These are phyloP conservation scores for Eublepharis macularius DNA, from an alignment of 2,113 vertebrate genomes.

Conservation along the genomic window DNA sequence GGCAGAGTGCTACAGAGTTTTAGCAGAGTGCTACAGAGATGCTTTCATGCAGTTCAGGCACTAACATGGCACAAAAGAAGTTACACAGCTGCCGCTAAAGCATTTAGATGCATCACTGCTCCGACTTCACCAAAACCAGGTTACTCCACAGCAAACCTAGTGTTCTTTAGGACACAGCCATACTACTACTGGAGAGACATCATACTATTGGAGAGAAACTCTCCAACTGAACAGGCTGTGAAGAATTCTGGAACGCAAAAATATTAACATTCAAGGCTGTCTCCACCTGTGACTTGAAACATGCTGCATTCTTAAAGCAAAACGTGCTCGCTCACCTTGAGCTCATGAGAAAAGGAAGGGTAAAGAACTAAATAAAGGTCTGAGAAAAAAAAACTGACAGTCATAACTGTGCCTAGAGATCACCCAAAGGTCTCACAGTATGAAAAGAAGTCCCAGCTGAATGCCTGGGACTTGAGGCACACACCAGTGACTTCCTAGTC, in stretches of 20 bases:
- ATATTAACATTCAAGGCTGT: neutral
- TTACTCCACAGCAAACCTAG: neutral
- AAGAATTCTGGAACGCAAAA: neutral
- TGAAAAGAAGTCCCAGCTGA: neutral
- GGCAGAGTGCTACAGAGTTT: accelerated
- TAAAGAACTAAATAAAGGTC: neutral
- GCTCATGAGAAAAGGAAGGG: neutral
- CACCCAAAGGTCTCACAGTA: neutral
- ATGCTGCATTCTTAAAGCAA: accelerated
- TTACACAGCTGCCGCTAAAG: neutral
- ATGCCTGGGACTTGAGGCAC: conserved; percentile 21
- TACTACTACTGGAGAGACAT: neutral
- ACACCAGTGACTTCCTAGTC: neutral
- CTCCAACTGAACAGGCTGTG: neutral
- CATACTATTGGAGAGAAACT: neutral
- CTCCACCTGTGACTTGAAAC: neutral
- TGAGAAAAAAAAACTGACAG: neutral
- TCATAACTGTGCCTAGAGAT: neutral
- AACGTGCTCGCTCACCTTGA: neutral
- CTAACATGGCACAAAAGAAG: neutral
- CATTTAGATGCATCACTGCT: neutral
- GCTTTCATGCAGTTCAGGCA: neutral
- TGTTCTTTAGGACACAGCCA: neutral
- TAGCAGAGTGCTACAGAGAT: neutral
- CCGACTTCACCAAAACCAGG: neutral